Percentiles rank a stretch among this genome's conserved stretches.
These are phyloP conservation scores for Centropristis striata DNA, from an alignment of 2,113 vertebrate genomes.

Conservation along the genomic window DNA sequence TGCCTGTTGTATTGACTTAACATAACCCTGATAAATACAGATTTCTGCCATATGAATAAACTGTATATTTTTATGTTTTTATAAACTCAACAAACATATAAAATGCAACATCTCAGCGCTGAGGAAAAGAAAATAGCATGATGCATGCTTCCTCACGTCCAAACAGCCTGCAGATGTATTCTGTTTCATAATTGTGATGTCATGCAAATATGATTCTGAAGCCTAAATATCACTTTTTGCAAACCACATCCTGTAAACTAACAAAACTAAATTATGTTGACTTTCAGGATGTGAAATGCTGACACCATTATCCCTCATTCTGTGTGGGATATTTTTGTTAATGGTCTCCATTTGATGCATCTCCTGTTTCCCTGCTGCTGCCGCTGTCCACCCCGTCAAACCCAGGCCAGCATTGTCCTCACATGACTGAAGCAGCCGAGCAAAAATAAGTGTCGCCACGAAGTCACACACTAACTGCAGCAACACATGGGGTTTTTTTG, in stretches of 20 bases:
- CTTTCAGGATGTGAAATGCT: slow-evolving; percentile 2
- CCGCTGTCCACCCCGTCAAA: slow-evolving; percentile 10
- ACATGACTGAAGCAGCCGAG: slow-evolving; percentile 34
- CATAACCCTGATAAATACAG: slow-evolving; percentile 52
- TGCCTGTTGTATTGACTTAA: slow-evolving; percentile 70
- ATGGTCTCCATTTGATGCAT: slow-evolving; percentile 13
- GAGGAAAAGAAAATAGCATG: neutral
- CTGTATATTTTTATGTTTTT: neutral
- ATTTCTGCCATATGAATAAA: slow-evolving; percentile 12
- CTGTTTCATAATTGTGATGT: slow-evolving; percentile 35
- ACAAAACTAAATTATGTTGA: slow-evolving; percentile 14
- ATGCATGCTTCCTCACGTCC: slow-evolving; percentile 39
- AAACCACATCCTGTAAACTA: slow-evolving; percentile 10
- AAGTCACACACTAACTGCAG: slow-evolving; percentile 30
- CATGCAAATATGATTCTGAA: slow-evolving; percentile 31
- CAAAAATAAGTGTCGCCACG: slow-evolving; percentile 32
- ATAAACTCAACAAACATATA: neutral
- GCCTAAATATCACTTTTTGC: slow-evolving; percentile 3
- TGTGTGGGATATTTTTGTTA: slow-evolving; percentile 8
- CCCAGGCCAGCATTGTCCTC: slow-evolving; percentile 31
- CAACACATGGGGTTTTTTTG: slow-evolving; percentile 17
- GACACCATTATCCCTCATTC: slow-evolving; percentile 12
- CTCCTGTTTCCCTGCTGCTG: slow-evolving; percentile 18
- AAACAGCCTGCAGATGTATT: slow-evolving; percentile 45
- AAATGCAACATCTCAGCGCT: neutral